phyloP scores from a whole-genome alignment of 2,113 vertebrate genomes.

The Montifringilla adamsi region DNA sequence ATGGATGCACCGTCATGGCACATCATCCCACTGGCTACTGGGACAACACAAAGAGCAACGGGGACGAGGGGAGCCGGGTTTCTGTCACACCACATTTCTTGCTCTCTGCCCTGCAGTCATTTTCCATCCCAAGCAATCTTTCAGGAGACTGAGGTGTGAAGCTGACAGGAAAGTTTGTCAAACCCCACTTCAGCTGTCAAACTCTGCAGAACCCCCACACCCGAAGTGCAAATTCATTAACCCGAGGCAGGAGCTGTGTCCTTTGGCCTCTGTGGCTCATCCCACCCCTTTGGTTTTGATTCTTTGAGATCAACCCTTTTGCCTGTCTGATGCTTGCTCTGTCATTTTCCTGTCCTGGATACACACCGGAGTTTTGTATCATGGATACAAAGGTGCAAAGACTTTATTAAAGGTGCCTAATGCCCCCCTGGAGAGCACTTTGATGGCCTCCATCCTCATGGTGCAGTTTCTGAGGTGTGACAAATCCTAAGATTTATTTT shows the following conservation, averaged over 20 bases:
- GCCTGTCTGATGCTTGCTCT: background rate
- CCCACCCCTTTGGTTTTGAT: background rate
- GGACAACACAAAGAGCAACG: rapidly evolving
- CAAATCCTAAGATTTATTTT: background rate
- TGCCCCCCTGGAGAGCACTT: too few relatives aligned
- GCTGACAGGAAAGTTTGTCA: background rate
- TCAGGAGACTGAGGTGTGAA: background rate
- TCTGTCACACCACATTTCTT: background rate
- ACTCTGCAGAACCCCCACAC: background rate
- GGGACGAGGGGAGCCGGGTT: background rate
- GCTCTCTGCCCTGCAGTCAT: background rate
- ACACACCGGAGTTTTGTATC: background rate
- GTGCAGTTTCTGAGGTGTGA: background rate
- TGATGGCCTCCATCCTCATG: background rate
- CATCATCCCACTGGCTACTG: rapidly evolving
- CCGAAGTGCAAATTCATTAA: background rate
- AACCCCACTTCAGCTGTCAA: background rate
- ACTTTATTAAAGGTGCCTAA: background rate
- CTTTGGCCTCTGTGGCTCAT: background rate
- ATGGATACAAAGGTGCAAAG: background rate
- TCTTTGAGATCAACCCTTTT: background rate
- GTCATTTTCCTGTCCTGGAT: background rate
- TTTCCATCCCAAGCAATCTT: background rate
- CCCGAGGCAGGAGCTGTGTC: background rate
- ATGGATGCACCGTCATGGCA: too few relatives aligned